These are phyloP conservation scores for Taenioides sp. DNA, from an alignment of 2,797 vertebrate species.

Conservation along the genomic window DNA sequence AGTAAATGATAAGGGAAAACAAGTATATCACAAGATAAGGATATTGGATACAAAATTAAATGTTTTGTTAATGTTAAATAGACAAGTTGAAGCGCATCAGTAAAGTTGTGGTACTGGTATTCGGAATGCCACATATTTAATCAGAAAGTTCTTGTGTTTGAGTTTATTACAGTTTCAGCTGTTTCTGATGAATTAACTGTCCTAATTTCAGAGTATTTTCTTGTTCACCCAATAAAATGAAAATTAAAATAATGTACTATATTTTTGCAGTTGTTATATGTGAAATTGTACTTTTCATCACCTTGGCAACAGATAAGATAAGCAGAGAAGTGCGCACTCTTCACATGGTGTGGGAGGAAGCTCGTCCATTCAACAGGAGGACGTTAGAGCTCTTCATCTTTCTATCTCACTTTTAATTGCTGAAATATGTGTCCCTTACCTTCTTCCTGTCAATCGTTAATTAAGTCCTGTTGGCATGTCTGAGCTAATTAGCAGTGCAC, in stretches of 20 bases:
- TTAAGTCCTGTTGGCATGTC: constrained; percentile 15
- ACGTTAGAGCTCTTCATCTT: constrained; percentile 2
- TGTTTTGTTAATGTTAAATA: too few species aligned
- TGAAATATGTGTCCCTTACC: constrained; percentile 11
- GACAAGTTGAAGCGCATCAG: too few species aligned
- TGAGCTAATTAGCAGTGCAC: constrained; percentile 11
- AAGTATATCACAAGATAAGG: too few species aligned
- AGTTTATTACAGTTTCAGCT: background rate
- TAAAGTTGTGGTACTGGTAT: too few species aligned
- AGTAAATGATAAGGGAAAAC: too few species aligned
- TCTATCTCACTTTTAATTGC: constrained; percentile 10
- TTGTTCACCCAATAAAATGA: background rate
- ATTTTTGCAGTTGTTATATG: background rate
- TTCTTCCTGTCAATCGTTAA: constrained; percentile 14
- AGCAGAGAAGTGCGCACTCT: background rate
- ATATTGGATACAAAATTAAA: too few species aligned
- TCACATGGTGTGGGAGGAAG: constrained; percentile 9
- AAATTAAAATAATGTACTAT: background rate
- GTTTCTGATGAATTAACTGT: background rate
- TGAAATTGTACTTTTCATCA: background rate
- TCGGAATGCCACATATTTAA: too few species aligned
- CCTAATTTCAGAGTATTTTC: background rate
- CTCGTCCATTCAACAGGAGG: background rate
- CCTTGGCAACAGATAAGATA: constrained; percentile 8
- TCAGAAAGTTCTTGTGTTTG: too few species aligned